Base-by-base conservation (phyloP, 2,797 vertebrate genomes). In the Natrix natrix region DNA sequence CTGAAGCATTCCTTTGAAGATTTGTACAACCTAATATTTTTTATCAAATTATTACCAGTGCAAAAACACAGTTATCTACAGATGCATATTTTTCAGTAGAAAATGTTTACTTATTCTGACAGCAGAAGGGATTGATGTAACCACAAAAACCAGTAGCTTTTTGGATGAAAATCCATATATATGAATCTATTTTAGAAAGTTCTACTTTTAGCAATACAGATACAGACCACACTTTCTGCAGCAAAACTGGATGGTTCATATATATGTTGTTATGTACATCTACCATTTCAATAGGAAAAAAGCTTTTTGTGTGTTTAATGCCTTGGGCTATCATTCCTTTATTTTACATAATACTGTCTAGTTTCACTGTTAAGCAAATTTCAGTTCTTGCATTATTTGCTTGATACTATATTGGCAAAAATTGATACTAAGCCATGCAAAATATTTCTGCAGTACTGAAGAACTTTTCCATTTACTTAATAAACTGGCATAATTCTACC, bases 401-500 rank as follows among this genome's bases (percentile, higher is more conserved):
- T 66, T 52, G 28, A 60, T 90, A 95, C 92, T 61, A 92, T 0
- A 90, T 37, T 87, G 87, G 89, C 88, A 86, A 11, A 0, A 92
- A 32, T 43, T 87, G 90, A 88, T 87, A 32, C 55, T 88, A 94
- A 93, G 55, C 26, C 1, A 86, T 66, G 24, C 66, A 93, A 94
- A 60, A 60, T 96, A 66, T 56, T 88, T 88, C 88, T 92, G 61
- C 63, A 93, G 16, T 24, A 86, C 66, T 17, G 78, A 90, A 32
- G 54, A 32, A 61, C 26, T 10, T 43, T 94, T 94, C 59, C 54
- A 90, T 94, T 54, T 43, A 74, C 89, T 86, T 91, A 86, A 91
- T 52, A 28, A 90, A 83, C 78, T 92, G 95, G 28, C 56, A 92
- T 26, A 37, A 12, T 93, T 94, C 61, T 28, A 93, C 90, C 93